Base-by-base conservation (phyloP, 2,888 invertebrate genomes). In the Noctua janthina region DNA sequence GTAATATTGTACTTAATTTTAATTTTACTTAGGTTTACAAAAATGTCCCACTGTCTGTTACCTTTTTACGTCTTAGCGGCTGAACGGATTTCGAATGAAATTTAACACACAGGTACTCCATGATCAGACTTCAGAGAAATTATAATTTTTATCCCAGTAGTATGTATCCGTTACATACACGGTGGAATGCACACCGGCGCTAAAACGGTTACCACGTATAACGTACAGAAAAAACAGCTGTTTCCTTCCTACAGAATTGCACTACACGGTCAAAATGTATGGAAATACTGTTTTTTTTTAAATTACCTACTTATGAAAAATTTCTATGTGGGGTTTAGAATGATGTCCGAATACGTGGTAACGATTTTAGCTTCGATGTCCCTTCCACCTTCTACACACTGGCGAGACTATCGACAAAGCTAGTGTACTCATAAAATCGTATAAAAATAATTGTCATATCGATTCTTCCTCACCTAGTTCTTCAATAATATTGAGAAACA, bases 401-500 rank as follows among this genome's bases (percentile, higher is more conserved):
- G 35, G 10, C 20, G 20, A 39, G 35, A 20, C 5, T 15, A 35
- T 10, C 35, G 1, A 2, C 10, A 35, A 62, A 29, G 17, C 3
- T 17, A 29, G 10, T 35, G 35, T 39, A 66, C 66, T 11, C 10
- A 46, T 17, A 4, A 62, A 23, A 62, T 35, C 15, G 0, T 54
- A 49, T 39, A 46, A 49, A 74, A 77, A n/a, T 51, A 66, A 83
- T 59, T 59, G 51, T 71, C 10, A n/a, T 10, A 67, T 80, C 49
- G 68, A 84, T 74, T 51, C 35, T 11, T 39, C 15, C 3, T 62
- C 43, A 84, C 49, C 62, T 15, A 56, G 74, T 43, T 79, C 62
- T 70, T 74, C 46, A 68, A 85, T 78, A 76, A 74, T 81, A 72
- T 80, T 78, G 51, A 74, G 68, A 59, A 69, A 69, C 81, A 84